A percentile compares a stretch with the other conserved stretches of the same genome.
These are phyloP conservation scores for Muschampia plurimacula DNA, from an alignment of 2,888 invertebrate species.

Conservation along the genomic window DNA sequence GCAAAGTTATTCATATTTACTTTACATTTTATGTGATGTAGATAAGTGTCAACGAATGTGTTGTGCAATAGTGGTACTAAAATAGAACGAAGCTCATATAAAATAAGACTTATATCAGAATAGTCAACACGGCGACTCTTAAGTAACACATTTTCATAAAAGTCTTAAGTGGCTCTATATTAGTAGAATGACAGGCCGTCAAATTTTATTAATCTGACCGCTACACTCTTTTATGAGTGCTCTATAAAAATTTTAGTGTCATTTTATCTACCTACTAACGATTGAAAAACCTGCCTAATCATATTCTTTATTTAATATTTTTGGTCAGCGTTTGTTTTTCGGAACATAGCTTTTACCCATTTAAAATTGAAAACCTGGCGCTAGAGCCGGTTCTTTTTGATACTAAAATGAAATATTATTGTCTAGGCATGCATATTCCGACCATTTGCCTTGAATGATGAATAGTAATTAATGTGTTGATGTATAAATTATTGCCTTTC, in stretches of 20 bases:
- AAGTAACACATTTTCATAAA: slow-evolving; percentile 53
- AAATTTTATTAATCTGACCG: slow-evolving; percentile 71
- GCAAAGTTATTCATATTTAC: slow-evolving; percentile 46
- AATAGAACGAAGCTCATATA: slow-evolving; percentile 42
- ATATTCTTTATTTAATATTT: slow-evolving; percentile 75
- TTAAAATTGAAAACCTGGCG: slow-evolving; percentile 68
- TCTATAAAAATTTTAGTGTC: slow-evolving; percentile 77
- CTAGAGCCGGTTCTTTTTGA: slow-evolving; percentile 69
- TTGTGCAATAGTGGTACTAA: slow-evolving; percentile 36
- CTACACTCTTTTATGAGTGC: slow-evolving; percentile 71
- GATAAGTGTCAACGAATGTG: slow-evolving; percentile 35
- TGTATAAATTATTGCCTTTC: slow-evolving; percentile 73
- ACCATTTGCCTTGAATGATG: slow-evolving; percentile 79
- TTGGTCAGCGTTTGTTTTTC: slow-evolving; percentile 64
- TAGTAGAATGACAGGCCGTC: slow-evolving; percentile 72
- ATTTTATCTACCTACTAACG: slow-evolving; percentile 70
- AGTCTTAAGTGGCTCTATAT: slow-evolving; percentile 58
- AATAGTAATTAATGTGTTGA: slow-evolving; percentile 71
- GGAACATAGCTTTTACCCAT: slow-evolving; percentile 49
- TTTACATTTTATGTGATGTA: slow-evolving; percentile 45
- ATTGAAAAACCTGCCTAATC: slow-evolving; percentile 71
- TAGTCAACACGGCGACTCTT: slow-evolving; percentile 33
- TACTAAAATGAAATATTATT: slow-evolving; percentile 76
- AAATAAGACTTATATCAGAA: slow-evolving; percentile 46
- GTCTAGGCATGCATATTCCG: slow-evolving; percentile 62